These are phyloP conservation scores for Clarias pachynema DNA, from an alignment of 2,797 vertebrate species.

Conservation along the genomic window DNA sequence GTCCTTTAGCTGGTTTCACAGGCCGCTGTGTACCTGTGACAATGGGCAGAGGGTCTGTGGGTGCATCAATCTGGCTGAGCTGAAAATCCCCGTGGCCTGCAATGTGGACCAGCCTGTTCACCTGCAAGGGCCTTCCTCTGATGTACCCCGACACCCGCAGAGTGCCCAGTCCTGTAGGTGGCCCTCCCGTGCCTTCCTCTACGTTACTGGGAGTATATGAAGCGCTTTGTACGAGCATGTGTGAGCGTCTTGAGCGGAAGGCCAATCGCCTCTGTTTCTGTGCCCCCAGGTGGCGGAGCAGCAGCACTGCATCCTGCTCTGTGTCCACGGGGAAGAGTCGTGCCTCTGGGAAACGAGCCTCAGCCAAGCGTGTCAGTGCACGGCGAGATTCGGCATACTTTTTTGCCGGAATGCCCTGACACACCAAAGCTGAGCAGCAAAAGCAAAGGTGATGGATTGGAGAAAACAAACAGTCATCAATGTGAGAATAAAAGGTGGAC, in stretches of 20 bases:
- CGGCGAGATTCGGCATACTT: conserved; percentile 84
- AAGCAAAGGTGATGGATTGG: neutral
- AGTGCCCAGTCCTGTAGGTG: conserved; percentile 78
- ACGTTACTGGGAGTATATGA: conserved; percentile 75
- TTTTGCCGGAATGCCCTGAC: conserved; percentile 84
- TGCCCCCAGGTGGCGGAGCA: conserved; percentile 85
- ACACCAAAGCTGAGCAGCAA: conserved; percentile 77
- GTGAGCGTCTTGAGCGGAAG: conserved; percentile 85
- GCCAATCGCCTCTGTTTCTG: conserved; percentile 88
- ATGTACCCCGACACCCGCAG: conserved; percentile 91
- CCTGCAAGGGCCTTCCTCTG: conserved; percentile 80
- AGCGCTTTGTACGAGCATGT: conserved; percentile 81
- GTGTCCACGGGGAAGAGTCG: conserved; percentile 84
- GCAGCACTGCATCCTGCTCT: conserved; percentile 80
- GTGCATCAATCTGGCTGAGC: conserved; percentile 88
- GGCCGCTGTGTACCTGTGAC: conserved; percentile 66
- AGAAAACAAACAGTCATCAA: neutral
- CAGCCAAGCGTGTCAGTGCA: conserved; percentile 79
- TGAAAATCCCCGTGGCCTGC: conserved; percentile 94
- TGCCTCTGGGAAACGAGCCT: conserved; percentile 86
- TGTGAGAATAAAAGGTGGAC: neutral
- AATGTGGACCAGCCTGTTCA: conserved; percentile 89
- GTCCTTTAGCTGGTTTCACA: conserved; percentile 71
- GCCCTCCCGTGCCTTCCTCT: conserved; percentile 57
- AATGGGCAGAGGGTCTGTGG: conserved; percentile 83